phyloP scores from a whole-genome alignment of 2,113 vertebrate genomes.

The Psephotus haematonotus region DNA sequence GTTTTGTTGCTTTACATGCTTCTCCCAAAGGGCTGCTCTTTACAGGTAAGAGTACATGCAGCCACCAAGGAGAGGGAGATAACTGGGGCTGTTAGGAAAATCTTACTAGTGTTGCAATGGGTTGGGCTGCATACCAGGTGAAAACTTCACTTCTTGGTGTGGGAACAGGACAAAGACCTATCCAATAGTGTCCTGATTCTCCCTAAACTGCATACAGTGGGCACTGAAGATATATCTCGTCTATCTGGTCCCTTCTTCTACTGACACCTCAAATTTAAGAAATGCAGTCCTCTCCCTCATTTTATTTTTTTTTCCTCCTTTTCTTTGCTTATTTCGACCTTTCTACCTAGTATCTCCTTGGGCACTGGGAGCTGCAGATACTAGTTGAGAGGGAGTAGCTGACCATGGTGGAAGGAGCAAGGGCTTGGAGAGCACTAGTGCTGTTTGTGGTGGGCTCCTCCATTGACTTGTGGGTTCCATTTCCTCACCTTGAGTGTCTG shows the following conservation, averaged over 20 bases:
- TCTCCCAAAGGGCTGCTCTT: conserved; percentile 12
- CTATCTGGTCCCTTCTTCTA: not conserved
- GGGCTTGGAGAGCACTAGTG: not conserved
- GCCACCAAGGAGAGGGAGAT: not conserved
- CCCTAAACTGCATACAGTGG: not conserved
- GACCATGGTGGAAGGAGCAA: not conserved
- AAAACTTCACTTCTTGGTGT: not conserved
- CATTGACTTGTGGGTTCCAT: not conserved
- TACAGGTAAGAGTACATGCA: not conserved
- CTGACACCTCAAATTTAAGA: accelerated
- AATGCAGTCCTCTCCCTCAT: not conserved
- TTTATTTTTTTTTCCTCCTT: not conserved
- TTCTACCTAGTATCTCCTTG: not conserved
- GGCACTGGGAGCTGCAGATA: not conserved
- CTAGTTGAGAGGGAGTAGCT: not conserved
- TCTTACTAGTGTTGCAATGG: not conserved
- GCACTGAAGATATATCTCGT: not conserved
- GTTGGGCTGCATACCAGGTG: not conserved
- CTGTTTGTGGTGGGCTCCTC: not conserved
- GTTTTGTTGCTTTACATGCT: conserved; percentile 1
- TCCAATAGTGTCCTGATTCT: not conserved
- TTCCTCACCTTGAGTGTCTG: not conserved
- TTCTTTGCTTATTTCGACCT: not conserved
- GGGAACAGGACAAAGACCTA: not conserved
- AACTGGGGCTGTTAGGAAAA: not conserved